Base-by-base conservation (phyloP, 1,140 invertebrate species). In the Caerostris extrusa region DNA sequence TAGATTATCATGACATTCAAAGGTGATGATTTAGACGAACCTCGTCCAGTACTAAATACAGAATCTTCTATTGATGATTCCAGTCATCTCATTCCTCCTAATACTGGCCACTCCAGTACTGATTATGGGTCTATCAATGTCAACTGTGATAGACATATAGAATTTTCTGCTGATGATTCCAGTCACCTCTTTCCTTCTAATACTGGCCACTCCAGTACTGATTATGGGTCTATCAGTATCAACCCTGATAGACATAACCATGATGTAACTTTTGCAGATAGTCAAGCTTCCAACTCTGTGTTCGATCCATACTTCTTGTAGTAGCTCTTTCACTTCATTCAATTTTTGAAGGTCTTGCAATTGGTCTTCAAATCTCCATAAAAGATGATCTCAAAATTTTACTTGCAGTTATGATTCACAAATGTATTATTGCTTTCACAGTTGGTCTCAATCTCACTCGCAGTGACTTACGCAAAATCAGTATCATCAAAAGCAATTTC, bases 241-340 rank as follows among this genome's bases (percentile, higher is more conserved):
- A 53, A 89, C 82, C 34, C 71, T 5, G 71, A 77, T 50, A 5
- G 8, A 8, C 10, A 50, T 85, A 14, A 91, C 94, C 64, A 67
- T 94, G 55, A 89, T 89, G 8, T 92, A 17, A 57, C 69, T 94
- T 77, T 50, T 50, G 5, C 12, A 19, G 34, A 12, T 4, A 50
- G 12, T 34, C 82, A 14, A 12, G 10, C 55, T 57, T 83, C 81
- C 53, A 57, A 7, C 10, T 85, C 94, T 19, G 97, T 97, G 12
- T 96, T 98, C 96, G 98, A 92, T 97, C 98, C 53, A 95, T 98
- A 19, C 96, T 98, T 81, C 97, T 98, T 90, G 98, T 99, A 1
- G 96, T 98, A 53, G 98, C 98, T 3, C 96, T 99, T 12, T 98
- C 98, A 6, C 97, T 99, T 89, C 98, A 99, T 95, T 98, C 98